These are phyloP conservation scores for Ammospiza nelsoni DNA, from an alignment of 2,113 vertebrate genomes.

Conservation along the genomic window DNA sequence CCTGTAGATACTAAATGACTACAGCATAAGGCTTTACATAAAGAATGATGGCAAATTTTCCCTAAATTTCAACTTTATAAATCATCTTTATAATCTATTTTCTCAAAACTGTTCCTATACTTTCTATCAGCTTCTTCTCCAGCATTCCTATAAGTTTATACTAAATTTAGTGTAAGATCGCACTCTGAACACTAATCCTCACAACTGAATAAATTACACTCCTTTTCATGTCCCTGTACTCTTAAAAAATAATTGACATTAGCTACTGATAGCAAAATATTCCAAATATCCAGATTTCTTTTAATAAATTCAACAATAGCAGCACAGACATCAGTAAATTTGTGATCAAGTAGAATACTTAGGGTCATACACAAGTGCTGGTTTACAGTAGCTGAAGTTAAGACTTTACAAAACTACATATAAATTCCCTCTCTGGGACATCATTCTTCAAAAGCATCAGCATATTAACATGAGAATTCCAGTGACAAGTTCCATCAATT, in stretches of 20 bases:
- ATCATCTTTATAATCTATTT: neutral
- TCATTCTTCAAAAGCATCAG: neutral
- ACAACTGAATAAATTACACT: neutral
- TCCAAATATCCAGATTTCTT: neutral
- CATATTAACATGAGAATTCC: neutral
- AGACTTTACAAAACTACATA: neutral
- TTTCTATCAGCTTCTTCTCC: neutral
- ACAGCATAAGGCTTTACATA: neutral
- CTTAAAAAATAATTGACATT: fast-evolving
- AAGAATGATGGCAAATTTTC: neutral
- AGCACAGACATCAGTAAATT: neutral
- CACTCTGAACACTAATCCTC: neutral
- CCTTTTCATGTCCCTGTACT: neutral
- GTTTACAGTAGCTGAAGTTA: neutral
- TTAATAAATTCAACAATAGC: neutral
- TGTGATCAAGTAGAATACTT: neutral
- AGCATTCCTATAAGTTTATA: neutral
- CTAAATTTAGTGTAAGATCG: neutral
- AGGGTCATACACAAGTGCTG: neutral
- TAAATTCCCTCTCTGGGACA: neutral
- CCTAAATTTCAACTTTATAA: neutral
- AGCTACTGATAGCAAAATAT: neutral
- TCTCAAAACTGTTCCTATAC: neutral
- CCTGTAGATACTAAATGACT: neutral
- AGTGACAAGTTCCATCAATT: neutral